Evolutionary conservation across 2,113 vertebrate genomes (phyloP), one percentile per base, ranked within the genome.

Genomic region (Gymnocephalus cernua): DNA sequence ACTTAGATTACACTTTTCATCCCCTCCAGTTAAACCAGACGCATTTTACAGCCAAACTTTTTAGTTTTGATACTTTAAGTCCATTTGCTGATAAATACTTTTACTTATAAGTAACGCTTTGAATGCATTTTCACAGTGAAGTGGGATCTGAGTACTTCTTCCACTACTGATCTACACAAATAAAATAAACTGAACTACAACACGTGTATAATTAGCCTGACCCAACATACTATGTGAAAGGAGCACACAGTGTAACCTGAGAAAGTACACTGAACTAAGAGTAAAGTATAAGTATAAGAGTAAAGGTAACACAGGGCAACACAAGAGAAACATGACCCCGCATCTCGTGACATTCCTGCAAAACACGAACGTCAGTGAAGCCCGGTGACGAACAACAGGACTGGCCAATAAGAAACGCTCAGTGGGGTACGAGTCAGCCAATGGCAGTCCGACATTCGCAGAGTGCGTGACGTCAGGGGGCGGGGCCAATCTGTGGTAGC

Each of bases 261-360:
- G 11, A 41, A 3, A 41, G 10, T 11, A 41, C 2, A 41, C 38
- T 41, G 38, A 38, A 38, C 7, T 14, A n/a, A n/a, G n/a, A n/a
- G n/a, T n/a, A n/a, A n/a, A n/a, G n/a, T n/a, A n/a, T n/a, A n/a
- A n/a, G n/a, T n/a, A n/a, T 16, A 0, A 14, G 27, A 18, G 27
- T 50, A 21, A 65, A 71, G 25, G 64, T 54, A 75, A 41, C 38
- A 41, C 10, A 41, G 38, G 9, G 38, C 10, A 11, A 41, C 38
- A 41, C 2, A 41, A 10, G 10, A 41, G 88, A 66, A 92, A 93
- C 80, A 68, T 11, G 77, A 93, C 85, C 90, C 90, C 70, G 64
- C 90, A 75, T 92, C 95, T 78, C 92, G 93, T 95, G 94, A 95
- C 93, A 86, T 64, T 75, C 56, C 64, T 81, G 70, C 54, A 0